A percentile compares a stretch with the other conserved stretches of the same genome.
Conservation (phyloP, 2,888 invertebrate species). For the Rhyacophila evoluta region DNA sequence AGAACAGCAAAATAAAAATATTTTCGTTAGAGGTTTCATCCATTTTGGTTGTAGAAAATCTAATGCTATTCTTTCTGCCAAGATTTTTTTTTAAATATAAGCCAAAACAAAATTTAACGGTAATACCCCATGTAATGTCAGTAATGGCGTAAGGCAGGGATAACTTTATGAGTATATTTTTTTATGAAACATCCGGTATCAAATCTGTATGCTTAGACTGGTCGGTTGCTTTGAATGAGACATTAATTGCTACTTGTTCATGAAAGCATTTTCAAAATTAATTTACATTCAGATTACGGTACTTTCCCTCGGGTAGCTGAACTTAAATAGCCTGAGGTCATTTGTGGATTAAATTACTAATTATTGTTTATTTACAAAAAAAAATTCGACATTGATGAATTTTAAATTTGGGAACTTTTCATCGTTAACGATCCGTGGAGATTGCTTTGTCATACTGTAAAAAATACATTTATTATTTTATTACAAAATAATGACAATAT, state of each 20-base stretch:
- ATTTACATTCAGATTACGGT: constrained; percentile 37
- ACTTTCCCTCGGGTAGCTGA: constrained; percentile 2
- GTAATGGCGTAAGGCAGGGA: too few species aligned
- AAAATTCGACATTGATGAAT: too few species aligned
- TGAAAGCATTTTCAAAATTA: constrained; percentile 43
- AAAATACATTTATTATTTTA: too few species aligned
- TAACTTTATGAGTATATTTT: not conserved
- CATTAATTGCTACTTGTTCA: constrained; percentile 47
- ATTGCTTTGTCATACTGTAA: too few species aligned
- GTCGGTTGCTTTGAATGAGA: constrained; percentile 38
- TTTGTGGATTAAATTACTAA: constrained; percentile 1
- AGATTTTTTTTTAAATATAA: too few species aligned
- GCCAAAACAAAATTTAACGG: too few species aligned
- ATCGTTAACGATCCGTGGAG: not conserved
- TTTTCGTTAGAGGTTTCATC: too few species aligned
- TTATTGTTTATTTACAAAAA: not conserved
- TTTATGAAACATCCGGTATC: constrained; percentile 25
- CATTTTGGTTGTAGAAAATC: too few species aligned
- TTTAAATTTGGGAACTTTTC: not conserved
- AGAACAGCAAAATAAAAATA: too few species aligned
- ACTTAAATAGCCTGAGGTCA: constrained; percentile 20
- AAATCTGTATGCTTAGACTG: not conserved
- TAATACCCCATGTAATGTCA: too few species aligned
- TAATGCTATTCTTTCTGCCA: too few species aligned
- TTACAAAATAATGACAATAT: too few species aligned